These are phyloP conservation scores for Brenthis ino DNA, from an alignment of 2,888 invertebrate species.

Conservation along the genomic window DNA sequence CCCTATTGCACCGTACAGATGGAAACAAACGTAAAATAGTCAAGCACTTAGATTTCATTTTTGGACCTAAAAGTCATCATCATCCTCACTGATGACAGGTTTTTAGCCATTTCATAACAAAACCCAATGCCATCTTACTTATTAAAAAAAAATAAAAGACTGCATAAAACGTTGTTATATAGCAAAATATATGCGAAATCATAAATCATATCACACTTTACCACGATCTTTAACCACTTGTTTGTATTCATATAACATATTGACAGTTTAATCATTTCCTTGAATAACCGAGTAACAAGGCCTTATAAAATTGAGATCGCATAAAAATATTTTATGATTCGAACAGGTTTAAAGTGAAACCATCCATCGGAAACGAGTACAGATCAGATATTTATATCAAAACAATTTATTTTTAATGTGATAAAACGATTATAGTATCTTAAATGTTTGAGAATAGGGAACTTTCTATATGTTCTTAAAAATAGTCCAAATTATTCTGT, in stretches of 20 bases:
- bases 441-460: too few relatives aligned
- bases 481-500: too few relatives aligned
- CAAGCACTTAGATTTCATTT: too few relatives aligned
- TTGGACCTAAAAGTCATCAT: too few relatives aligned
- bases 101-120: too few relatives aligned
- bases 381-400: conserved; percentile 5
- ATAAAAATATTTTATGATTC: conserved; percentile 36
- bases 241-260: conserved; percentile 16
- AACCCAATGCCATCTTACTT: too few relatives aligned
- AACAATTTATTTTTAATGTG: conserved; percentile 6
- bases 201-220: conserved; percentile 16
- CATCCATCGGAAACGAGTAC: conserved; percentile 20
- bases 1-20: too few relatives aligned
- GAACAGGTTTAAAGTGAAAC: conserved; percentile 32
- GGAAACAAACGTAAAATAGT: too few relatives aligned
- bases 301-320: conserved; percentile 33
- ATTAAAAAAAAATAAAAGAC: too few relatives aligned
- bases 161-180: conserved; percentile 5
- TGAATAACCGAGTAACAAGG: conserved; percentile 22
- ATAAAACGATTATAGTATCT: neutral
- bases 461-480: too few relatives aligned
- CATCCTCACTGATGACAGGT: too few relatives aligned
- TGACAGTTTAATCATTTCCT: conserved; percentile 21
- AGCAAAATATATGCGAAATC: neutral
- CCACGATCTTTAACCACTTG: conserved; percentile 1